phyloP scores from a whole-genome alignment of 92 coral and sea anemone species.

The Blastomussa wellsi region DNA sequence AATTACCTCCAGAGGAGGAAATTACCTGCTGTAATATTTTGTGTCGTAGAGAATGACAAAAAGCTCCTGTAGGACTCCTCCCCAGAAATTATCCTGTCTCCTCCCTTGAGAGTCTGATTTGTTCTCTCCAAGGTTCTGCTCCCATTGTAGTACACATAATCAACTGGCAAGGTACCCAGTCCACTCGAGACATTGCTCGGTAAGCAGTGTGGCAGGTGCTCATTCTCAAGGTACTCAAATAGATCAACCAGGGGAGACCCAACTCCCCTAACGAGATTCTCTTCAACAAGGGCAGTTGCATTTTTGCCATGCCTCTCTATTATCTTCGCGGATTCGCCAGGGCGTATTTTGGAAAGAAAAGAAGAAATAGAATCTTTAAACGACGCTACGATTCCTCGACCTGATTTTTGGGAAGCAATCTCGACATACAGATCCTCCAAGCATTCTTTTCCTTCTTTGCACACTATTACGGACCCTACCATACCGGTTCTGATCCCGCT shows the following conservation, averaged over 20 bases:
- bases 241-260: conserved; percentile 48
- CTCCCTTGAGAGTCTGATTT: conserved; percentile 26
- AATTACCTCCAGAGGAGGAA: not conserved
- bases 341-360: not conserved
- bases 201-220: conserved; percentile 40
- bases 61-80: conserved; percentile 36
- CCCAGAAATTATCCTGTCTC: conserved; percentile 47
- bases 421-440: conserved; percentile 36
- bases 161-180: conserved; percentile 54
- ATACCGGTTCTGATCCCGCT: conserved; percentile 66
- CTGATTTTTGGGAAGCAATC: conserved; percentile 33
- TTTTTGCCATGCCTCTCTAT: not conserved
- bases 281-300: conserved; percentile 20
- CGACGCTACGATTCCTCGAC: not conserved
- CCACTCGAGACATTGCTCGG: conserved; percentile 51
- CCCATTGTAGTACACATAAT: conserved; percentile 53
- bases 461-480: conserved; percentile 55
- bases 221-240: conserved; percentile 38
- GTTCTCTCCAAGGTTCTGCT: conserved; percentile 47
- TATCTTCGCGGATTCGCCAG: conserved; percentile 2
- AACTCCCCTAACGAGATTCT: conserved; percentile 1
- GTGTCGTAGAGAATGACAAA: conserved; percentile 47
- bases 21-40: conserved; percentile 48
- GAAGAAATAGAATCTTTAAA: not conserved
- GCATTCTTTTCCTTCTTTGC: conserved; percentile 55